Evolutionary conservation across 2,888 invertebrate genomes (phyloP).

Genomic region (Lycocerus yunnanus): DNA sequence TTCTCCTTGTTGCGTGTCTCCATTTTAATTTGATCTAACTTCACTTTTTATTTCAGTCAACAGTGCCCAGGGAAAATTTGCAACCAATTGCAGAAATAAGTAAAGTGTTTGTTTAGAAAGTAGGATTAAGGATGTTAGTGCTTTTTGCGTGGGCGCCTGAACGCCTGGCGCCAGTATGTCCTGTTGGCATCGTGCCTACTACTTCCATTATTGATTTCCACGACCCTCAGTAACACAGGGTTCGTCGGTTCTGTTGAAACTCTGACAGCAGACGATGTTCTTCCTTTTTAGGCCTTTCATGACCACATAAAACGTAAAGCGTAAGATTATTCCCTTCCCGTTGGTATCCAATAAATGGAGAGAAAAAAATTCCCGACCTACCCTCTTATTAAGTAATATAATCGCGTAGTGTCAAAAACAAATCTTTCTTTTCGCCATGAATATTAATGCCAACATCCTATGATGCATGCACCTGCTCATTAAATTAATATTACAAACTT

Average conservation of each 20-base stretch:
- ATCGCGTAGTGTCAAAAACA: not conserved
- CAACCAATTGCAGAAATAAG: not conserved
- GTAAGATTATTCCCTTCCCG: not conserved
- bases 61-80: not conserved
- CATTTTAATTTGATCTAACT: too few species aligned
- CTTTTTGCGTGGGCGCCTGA: conserved; percentile 31
- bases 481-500: not conserved
- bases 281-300: conserved; percentile 12
- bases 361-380: not conserved
- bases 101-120: conserved; percentile 14
- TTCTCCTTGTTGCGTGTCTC: not conserved
- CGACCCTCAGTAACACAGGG: conserved; percentile 25
- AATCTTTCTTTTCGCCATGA: not conserved
- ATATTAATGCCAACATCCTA: not conserved
- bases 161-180: conserved; percentile 36
- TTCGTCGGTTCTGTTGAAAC: conserved; percentile 19
- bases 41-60: not conserved
- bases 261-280: conserved; percentile 20
- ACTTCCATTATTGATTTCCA: conserved; percentile 35
- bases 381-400: not conserved
- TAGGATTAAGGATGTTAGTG: conserved; percentile 12
- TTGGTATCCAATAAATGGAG: not conserved
- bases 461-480: not conserved
- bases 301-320: not conserved
- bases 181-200: conserved; percentile 37